Base-by-base conservation (phyloP, 2,888 invertebrate species). In the Apamea crenata region DNA sequence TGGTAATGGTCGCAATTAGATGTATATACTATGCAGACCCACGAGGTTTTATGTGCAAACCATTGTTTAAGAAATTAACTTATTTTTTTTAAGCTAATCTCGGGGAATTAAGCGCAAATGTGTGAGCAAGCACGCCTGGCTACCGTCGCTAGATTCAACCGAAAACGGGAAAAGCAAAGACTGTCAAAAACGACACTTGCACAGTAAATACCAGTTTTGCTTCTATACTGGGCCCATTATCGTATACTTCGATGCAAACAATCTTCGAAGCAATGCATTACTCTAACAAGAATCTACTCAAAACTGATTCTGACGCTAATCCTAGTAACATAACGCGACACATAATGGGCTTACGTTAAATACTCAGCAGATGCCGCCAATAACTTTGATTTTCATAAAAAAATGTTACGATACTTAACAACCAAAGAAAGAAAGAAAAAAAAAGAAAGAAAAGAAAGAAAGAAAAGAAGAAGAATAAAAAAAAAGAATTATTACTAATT, bases 1-100 rank as follows among this genome's bases (percentile, higher is more conserved):
- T 80, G 90, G 90, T 92, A 94, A 94, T 94, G 92, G 92, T 80
- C 66, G 91, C 93, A 93, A 94, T 94, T 94, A 94, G 89, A 89
- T 83, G 88, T 87, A 86, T 90, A 86, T 90, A 89, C 84, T 84
- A 88, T 83, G 83, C 80, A 71, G 50, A 79, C 79, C 67, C 79
- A 74, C 77, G 71, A 66, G 87, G 80, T 74, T 85, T 85, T 85
- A 88, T 84, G 79, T 79, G 75, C 72, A 47, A 73, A 84, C 75
- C 81, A 75, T 88, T 85, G 72, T 83, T 87, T 76, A 80, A 80
- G 83, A 87, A 87, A 87, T 86, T 85, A 75, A 72, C 87, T 72
- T 75, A 36, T 47, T 74, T 61, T 79, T 81, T 77, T 69, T 74
- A 47, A 47, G 25, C 29, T 82, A 81, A 85, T 85, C 32, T 56